Evolutionary conservation across 2,113 vertebrate genomes (phyloP).

Genomic region (Pangasianodon hypophthalmus): DNA sequence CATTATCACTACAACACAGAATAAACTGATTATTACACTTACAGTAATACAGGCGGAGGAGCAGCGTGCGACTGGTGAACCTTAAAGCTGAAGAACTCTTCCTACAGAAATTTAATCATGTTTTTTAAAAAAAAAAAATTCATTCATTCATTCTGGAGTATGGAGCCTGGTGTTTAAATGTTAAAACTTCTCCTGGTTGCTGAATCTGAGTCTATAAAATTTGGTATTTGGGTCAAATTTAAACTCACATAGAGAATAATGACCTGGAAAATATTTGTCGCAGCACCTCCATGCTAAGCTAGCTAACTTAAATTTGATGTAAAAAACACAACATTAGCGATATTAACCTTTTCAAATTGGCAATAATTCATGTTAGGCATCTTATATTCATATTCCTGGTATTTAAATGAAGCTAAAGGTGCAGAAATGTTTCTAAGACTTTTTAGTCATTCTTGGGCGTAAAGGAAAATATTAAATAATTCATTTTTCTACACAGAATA

Average conservation of each 20-base stretch:
- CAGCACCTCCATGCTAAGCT: background rate
- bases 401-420: background rate
- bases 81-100: too few relatives aligned
- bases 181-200: background rate
- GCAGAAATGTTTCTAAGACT: background rate
- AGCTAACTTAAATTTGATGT: background rate
- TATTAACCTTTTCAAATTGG: too few relatives aligned
- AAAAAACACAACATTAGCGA: background rate
- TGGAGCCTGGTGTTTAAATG: too few relatives aligned
- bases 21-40: too few relatives aligned
- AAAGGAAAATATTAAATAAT: background rate
- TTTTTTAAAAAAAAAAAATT: too few relatives aligned
- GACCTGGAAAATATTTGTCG: background rate
- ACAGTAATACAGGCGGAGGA: too few relatives aligned
- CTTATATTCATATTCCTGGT: background rate
- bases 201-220: background rate
- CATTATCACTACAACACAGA: too few relatives aligned
- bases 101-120: too few relatives aligned
- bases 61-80: too few relatives aligned
- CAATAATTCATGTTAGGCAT: background rate
- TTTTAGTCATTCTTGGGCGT: background rate
- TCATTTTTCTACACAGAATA: background rate
- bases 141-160: too few relatives aligned
- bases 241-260: background rate
- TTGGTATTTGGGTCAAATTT: background rate